A percentile compares a stretch with the other conserved stretches of the same genome.
These are phyloP conservation scores for Lycaena phlaeas DNA, from an alignment of 2,888 invertebrate genomes.

Conservation along the genomic window DNA sequence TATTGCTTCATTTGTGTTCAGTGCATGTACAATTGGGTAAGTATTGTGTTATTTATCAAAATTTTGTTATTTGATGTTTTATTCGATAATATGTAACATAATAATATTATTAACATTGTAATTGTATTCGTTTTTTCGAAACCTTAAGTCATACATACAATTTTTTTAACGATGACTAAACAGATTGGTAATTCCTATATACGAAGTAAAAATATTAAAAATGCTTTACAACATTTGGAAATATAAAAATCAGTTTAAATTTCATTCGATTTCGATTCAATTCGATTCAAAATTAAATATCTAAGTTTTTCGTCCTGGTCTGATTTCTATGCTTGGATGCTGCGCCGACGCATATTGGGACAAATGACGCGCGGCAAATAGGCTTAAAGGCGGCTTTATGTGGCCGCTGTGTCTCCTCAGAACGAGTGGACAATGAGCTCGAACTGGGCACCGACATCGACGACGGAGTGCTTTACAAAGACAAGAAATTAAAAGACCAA, in stretches of 20 bases:
- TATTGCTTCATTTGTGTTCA: conserved; percentile 2
- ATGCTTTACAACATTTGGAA: no score
- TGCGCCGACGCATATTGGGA: conserved; percentile 41
- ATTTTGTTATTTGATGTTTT: background rate
- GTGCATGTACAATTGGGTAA: conserved; percentile 5
- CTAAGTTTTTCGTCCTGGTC: conserved; percentile 41
- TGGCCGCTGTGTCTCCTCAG: conserved; percentile 80
- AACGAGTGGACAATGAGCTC: conserved; percentile 76
- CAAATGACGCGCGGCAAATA: conserved; percentile 41
- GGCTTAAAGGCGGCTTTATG: conserved; percentile 73
- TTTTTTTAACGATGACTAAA: no score
- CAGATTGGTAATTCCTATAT: no score
- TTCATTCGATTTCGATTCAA: no score
- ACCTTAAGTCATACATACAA: no score
- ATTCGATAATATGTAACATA: conserved; percentile 3
- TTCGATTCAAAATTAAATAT: conserved; percentile 10
- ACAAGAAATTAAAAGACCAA: conserved; percentile 91
- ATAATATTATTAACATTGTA: no score
- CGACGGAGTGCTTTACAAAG: conserved; percentile 88
- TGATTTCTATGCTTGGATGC: conserved; percentile 71
- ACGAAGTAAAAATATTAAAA: no score
- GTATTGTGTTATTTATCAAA: conserved; percentile 4
- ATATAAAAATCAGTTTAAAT: background rate
- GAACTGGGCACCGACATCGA: conserved; percentile 79
- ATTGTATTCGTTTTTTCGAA: conserved; percentile 7